Conservation (phyloP, 1,140 invertebrate genomes). For the Nasonia vitripennis region DNA sequence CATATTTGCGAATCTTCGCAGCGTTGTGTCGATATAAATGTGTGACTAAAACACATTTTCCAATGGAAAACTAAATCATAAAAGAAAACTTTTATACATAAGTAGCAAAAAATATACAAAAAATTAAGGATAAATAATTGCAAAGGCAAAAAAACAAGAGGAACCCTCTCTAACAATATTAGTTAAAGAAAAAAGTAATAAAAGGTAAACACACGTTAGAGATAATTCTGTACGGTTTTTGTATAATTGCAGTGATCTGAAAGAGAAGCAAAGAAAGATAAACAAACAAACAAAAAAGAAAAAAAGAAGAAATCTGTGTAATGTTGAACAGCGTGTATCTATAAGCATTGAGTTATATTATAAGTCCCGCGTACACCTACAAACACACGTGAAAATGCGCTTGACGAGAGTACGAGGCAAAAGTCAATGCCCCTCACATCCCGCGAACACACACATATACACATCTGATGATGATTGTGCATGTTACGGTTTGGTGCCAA, state of each 20-base stretch:
- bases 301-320: slow-evolving; percentile 34
- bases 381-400: background rate
- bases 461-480: slow-evolving; percentile 17
- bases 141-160: slow-evolving; percentile 4
- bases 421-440: slow-evolving; percentile 34
- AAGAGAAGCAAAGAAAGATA: background rate
- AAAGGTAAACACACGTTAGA: slow-evolving; percentile 15
- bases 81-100: slow-evolving; percentile 43
- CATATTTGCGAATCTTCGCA: background rate
- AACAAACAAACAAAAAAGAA: background rate
- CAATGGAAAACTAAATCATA: background rate
- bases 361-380: background rate
- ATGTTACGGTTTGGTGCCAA: slow-evolving; percentile 47
- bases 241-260: slow-evolving; percentile 31
- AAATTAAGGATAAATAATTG: slow-evolving; percentile 10
- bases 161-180: background rate
- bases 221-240: slow-evolving; percentile 40
- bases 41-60: slow-evolving; percentile 22
- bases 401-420: background rate
- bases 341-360: slow-evolving; percentile 27
- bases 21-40: background rate
- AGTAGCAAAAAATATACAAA: slow-evolving; percentile 28
- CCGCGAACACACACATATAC: slow-evolving; percentile 6
- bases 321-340: slow-evolving; percentile 12
- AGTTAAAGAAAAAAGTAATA: background rate